phyloP scores from a whole-genome alignment of 2,113 vertebrate species.

The Pagrus major region DNA sequence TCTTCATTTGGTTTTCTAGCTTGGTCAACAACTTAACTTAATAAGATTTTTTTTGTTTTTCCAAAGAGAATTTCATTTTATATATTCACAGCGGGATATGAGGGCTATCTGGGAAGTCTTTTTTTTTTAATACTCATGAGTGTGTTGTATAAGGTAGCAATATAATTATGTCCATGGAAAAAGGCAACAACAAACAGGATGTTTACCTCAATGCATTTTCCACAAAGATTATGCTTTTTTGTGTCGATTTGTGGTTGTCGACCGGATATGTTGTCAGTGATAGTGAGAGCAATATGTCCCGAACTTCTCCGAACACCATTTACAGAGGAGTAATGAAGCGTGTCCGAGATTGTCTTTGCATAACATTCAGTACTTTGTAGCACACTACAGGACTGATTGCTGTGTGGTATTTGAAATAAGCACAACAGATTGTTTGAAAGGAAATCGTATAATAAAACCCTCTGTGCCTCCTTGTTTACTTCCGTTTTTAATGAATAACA shows the following conservation, averaged over 20 bases:
- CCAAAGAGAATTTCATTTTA: constrained; percentile 29
- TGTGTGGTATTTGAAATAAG: constrained; percentile 1
- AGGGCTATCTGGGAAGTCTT: constrained; percentile 16
- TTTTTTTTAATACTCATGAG: constrained; percentile 39
- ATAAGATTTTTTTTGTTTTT: constrained; percentile 32
- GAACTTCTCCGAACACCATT: neutral
- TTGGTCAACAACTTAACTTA: constrained; percentile 49
- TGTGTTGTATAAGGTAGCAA: constrained; percentile 35
- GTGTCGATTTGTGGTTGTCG: neutral
- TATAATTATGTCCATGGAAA: constrained; percentile 49
- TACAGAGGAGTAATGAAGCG: constrained; percentile 12
- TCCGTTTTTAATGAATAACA: constrained; percentile 23
- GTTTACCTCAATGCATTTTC: neutral
- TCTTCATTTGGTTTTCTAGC: constrained; percentile 53
- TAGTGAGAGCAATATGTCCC: neutral
- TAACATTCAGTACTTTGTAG: neutral
- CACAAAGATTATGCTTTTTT: constrained; percentile 13
- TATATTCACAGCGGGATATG: constrained; percentile 35
- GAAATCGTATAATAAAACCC: neutral
- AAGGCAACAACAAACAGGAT: neutral
- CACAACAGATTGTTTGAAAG: constrained; percentile 8
- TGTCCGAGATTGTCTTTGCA: constrained; percentile 20
- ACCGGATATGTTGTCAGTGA: neutral
- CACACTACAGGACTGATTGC: neutral
- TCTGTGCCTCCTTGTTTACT: neutral